These are phyloP conservation scores for Epizoanthus rinbou DNA, from an alignment of 92 coral and sea anemone species.

Conservation along the genomic window DNA sequence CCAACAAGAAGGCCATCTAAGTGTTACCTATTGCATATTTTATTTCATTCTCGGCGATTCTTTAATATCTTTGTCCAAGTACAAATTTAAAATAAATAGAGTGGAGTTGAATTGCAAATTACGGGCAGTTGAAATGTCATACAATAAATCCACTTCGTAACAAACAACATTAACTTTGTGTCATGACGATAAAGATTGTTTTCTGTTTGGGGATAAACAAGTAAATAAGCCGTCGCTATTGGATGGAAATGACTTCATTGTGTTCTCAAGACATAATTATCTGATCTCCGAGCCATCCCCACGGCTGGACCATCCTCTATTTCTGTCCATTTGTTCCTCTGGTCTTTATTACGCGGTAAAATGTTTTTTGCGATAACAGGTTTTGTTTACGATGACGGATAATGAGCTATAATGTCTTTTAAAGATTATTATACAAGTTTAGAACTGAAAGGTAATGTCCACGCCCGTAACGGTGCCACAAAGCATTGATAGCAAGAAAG, in stretches of 20 bases:
- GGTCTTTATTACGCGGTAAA: not conserved
- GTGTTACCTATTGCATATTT: conserved; percentile 1
- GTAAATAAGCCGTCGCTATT: not conserved
- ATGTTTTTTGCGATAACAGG: not conserved
- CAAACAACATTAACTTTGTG: not conserved
- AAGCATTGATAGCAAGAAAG: too few species aligned
- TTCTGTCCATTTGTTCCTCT: conserved; percentile 1
- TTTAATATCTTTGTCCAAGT: not conserved
- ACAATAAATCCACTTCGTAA: not conserved
- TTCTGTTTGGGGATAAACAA: not conserved
- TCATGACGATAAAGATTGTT: not conserved
- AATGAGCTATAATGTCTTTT: too few species aligned
- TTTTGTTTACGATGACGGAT: too few species aligned
- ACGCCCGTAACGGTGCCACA: too few species aligned
- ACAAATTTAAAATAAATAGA: not conserved
- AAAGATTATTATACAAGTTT: too few species aligned
- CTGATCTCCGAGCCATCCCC: conserved; percentile 35
- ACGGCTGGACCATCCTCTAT: conserved; percentile 19
- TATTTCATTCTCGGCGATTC: not conserved
- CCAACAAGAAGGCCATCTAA: not conserved
- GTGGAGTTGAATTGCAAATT: not conserved
- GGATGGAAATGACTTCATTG: conserved; percentile 30
- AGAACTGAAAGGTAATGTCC: too few species aligned
- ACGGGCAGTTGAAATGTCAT: not conserved
- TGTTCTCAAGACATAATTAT: conserved; percentile 26